These are phyloP conservation scores for Tupaia tana DNA, from an alignment of 2,113 vertebrate species.

Conservation along the genomic window DNA sequence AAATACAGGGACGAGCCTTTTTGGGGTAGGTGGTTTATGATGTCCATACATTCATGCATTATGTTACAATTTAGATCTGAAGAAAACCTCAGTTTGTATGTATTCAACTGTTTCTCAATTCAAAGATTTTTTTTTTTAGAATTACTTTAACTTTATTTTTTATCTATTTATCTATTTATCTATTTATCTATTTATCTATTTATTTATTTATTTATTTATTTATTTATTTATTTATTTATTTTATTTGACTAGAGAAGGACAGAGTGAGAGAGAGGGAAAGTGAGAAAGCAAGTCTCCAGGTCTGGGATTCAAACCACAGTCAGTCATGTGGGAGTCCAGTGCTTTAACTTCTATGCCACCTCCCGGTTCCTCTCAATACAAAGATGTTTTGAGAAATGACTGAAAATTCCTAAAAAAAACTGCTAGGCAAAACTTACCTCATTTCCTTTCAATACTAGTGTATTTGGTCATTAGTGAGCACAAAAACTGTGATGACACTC, in stretches of 20 bases:
- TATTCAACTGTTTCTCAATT: neutral
- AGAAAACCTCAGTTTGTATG: neutral
- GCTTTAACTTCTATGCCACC: too few relatives aligned
- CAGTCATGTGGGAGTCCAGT: too few relatives aligned
- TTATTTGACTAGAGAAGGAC: too few relatives aligned
- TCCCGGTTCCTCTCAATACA: too few relatives aligned
- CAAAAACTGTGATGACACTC: neutral
- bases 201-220: too few relatives aligned
- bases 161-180: too few relatives aligned
- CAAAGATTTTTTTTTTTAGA: neutral
- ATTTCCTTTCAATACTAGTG: neutral
- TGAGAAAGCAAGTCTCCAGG: too few relatives aligned
- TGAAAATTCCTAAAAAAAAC: neutral
- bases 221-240: too few relatives aligned
- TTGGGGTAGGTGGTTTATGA: neutral
- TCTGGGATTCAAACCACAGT: too few relatives aligned
- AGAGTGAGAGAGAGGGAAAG: too few relatives aligned
- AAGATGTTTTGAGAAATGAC: neutral
- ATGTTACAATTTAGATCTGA: neutral
- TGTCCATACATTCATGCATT: neutral
- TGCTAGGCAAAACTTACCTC: neutral
- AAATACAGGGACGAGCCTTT: neutral
- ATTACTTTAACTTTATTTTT: too few relatives aligned
- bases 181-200: too few relatives aligned
- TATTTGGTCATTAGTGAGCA: neutral